Percentiles rank a stretch among this genome's conserved stretches.
phyloP scores from a whole-genome alignment of 2,113 vertebrate species.

The Eptatretus burgeri region DNA sequence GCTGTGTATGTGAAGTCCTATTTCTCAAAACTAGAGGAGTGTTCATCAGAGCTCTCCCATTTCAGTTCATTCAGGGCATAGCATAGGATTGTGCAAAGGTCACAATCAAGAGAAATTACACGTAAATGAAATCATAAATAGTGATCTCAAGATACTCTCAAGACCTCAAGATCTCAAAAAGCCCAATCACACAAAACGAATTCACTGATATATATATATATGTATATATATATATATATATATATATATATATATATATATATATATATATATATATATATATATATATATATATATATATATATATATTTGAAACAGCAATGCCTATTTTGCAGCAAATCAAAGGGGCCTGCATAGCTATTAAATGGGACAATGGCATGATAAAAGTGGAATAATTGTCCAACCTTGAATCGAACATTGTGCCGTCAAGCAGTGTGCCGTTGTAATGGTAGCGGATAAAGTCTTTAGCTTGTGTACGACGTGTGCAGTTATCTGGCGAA shows the following conservation, averaged over 20 bases:
- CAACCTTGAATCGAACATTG: constrained; percentile 76
- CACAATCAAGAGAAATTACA: background rate
- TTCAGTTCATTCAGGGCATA: no score
- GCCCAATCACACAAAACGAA: no score
- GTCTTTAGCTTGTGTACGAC: constrained; percentile 38
- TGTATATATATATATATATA: no score
- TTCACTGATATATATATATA: no score
- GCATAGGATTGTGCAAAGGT: background rate
- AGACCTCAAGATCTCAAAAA: no score
- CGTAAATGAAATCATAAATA: constrained; percentile 1
- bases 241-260: no score
- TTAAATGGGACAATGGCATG: background rate
- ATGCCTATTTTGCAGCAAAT: background rate
- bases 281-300: background rate
- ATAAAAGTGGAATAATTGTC: background rate
- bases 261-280: no score
- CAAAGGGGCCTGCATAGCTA: background rate
- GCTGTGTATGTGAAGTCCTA: no score
- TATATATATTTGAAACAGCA: background rate
- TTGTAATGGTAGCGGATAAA: constrained; percentile 91
- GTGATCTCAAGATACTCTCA: no score
- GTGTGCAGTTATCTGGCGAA: constrained; percentile 30
- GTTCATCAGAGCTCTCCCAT: no score
- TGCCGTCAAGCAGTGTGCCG: constrained; percentile 58
- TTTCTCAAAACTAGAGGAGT: no score